These are phyloP conservation scores for Aporophyla nigra DNA, from an alignment of 2,888 invertebrate species.

Conservation along the genomic window DNA sequence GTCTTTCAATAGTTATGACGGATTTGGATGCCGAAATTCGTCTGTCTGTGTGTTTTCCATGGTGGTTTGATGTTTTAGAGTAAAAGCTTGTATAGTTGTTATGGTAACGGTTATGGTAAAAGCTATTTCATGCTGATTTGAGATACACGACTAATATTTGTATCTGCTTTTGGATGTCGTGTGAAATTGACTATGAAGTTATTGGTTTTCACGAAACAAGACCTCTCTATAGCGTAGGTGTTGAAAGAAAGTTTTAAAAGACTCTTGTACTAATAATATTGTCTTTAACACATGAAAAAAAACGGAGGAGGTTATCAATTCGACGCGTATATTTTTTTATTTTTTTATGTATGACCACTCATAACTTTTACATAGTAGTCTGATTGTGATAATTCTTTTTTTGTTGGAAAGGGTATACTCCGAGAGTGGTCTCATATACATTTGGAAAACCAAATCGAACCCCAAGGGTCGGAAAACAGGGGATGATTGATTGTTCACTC, in stretches of 20 bases:
- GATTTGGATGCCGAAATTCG: constrained; percentile 19
- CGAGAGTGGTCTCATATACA: too few species aligned
- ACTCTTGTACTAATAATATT: neutral
- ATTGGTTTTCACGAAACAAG: neutral
- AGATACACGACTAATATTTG: constrained; percentile 30
- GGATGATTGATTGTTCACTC: too few species aligned
- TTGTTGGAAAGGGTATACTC: too few species aligned
- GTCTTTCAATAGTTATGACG: constrained; percentile 56
- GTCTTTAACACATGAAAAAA: too few species aligned
- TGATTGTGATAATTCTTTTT: too few species aligned
- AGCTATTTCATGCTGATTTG: constrained; percentile 39
- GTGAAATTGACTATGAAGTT: constrained; percentile 14
- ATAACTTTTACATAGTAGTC: too few species aligned
- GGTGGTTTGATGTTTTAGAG: constrained; percentile 12
- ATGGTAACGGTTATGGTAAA: constrained; percentile 30
- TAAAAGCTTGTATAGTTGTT: constrained; percentile 28
- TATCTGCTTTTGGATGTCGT: constrained; percentile 19
- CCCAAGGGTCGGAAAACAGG: too few species aligned
- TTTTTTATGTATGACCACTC: too few species aligned
- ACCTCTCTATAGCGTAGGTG: neutral
- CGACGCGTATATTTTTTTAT: too few species aligned
- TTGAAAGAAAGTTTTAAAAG: neutral
- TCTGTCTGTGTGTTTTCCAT: constrained; percentile 12
- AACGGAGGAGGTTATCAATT: too few species aligned
- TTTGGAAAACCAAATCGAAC: too few species aligned